Evolutionary conservation across 2,113 vertebrate genomes (phyloP).

Genomic region (Podarcis muralis): DNA sequence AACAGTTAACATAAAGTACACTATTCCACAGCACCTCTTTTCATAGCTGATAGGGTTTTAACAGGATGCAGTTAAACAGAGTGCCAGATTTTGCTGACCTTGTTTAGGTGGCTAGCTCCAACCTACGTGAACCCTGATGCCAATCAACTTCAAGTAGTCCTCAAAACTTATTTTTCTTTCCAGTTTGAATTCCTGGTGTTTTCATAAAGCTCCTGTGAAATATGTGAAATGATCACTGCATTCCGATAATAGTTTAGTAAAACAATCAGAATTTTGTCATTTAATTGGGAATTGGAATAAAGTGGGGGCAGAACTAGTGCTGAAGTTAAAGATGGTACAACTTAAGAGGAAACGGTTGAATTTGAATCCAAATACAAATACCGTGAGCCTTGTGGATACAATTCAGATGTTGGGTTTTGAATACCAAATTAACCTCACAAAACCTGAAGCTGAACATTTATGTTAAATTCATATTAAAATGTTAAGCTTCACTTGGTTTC

Average conservation of each 20-base stretch:
- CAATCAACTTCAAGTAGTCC: background rate
- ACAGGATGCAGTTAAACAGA: conserved; percentile 60
- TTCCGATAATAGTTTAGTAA: background rate
- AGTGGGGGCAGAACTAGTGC: background rate
- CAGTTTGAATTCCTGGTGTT: conserved; percentile 32
- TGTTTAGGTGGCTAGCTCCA: conserved; percentile 49
- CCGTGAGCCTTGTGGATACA: background rate
- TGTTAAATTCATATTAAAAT: background rate
- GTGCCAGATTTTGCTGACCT: conserved; percentile 49
- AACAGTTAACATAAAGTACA: conserved; percentile 34
- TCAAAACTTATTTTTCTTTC: conserved; percentile 34
- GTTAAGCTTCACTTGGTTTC: background rate
- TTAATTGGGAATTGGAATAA: background rate
- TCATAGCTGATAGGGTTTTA: conserved; percentile 58
- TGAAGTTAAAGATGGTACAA: background rate
- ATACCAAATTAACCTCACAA: background rate
- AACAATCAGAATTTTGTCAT: background rate
- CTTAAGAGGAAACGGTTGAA: background rate
- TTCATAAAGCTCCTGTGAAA: conserved; percentile 21
- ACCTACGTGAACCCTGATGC: conserved; percentile 37
- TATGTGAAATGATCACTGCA: background rate
- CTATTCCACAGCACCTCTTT: conserved; percentile 56
- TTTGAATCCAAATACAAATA: background rate
- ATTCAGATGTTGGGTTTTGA: background rate
- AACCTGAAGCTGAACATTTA: background rate